Percentiles rank a stretch among this genome's conserved stretches.
Evolutionary conservation across 2,113 vertebrate species (phyloP).

Genomic region (Erythrolamprus reginae): DNA sequence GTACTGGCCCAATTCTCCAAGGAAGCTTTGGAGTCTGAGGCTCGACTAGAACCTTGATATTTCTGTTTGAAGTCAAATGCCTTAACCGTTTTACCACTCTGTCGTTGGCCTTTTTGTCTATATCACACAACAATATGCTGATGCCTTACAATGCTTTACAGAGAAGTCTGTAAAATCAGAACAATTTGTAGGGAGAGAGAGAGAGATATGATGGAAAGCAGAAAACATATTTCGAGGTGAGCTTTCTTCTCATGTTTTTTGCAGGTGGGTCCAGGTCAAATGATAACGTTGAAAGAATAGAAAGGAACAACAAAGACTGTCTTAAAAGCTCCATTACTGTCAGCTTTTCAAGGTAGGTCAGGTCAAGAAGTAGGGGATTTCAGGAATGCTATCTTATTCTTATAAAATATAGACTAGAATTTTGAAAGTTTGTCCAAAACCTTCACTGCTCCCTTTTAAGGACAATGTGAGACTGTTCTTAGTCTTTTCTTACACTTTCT

Average conservation of each 20-base stretch:
- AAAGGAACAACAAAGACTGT: not conserved
- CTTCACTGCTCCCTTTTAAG: not conserved
- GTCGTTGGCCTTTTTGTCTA: not conserved
- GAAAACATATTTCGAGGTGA: not conserved
- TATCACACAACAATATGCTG: not conserved
- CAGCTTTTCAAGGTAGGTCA: not conserved
- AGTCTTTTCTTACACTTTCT: not conserved
- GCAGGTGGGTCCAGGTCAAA: not conserved
- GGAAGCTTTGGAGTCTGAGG: not conserved
- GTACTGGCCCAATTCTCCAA: not conserved
- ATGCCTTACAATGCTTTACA: not conserved
- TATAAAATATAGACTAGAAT: not conserved
- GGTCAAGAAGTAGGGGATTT: not conserved
- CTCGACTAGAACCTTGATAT: not conserved
- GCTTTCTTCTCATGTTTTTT: slow-evolving; percentile 7
- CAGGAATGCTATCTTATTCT: not conserved
- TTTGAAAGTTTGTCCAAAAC: not conserved
- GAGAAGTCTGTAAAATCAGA: slow-evolving; percentile 11
- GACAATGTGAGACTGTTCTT: not conserved
- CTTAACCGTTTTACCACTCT: not conserved
- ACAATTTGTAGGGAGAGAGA: not conserved
- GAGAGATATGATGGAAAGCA: not conserved
- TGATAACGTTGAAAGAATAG: not conserved
- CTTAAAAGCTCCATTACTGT: not conserved
- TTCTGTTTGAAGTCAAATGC: not conserved